These are phyloP conservation scores for Tetrapedia diversipes DNA, from an alignment of 2,888 invertebrate genomes.

Conservation along the genomic window DNA sequence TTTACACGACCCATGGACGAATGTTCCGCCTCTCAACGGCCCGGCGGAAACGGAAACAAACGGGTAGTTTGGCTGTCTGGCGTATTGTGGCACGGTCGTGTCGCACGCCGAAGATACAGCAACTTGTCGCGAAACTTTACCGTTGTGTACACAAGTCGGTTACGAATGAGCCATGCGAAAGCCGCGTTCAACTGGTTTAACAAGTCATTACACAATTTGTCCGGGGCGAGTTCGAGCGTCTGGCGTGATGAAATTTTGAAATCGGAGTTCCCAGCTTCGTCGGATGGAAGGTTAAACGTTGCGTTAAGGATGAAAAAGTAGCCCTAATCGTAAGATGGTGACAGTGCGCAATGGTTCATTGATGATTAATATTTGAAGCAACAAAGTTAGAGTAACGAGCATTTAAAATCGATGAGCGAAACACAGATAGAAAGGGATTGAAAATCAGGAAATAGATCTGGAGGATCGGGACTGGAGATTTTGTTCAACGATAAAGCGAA, in stretches of 20 bases:
- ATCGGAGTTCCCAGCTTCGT: conserved; percentile 6
- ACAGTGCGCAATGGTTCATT: not conserved
- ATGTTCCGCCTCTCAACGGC: conserved; percentile 30
- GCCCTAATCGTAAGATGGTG: not conserved
- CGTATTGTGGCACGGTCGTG: conserved; percentile 42
- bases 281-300: no score
- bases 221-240: conserved; percentile 31
- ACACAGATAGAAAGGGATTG: not conserved
- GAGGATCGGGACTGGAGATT: not conserved
- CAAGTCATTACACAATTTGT: conserved; percentile 66
- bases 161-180: conserved; percentile 49
- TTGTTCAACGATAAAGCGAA: conserved; percentile 11
- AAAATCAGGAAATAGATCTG: not conserved
- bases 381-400: not conserved
- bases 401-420: not conserved
- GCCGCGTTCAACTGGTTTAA: conserved; percentile 64
- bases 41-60: conserved; percentile 60
- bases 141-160: conserved; percentile 35
- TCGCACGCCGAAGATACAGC: conserved; percentile 53
- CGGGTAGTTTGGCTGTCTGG: conserved; percentile 44
- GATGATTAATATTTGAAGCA: not conserved
- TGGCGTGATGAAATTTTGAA: conserved; percentile 44
- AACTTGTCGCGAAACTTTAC: conserved; percentile 53
- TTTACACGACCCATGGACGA: conserved; percentile 48
- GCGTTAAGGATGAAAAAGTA: no score